phyloP scores from a whole-genome alignment of 2,113 vertebrate genomes.

The Neodontobutis hainanensis region DNA sequence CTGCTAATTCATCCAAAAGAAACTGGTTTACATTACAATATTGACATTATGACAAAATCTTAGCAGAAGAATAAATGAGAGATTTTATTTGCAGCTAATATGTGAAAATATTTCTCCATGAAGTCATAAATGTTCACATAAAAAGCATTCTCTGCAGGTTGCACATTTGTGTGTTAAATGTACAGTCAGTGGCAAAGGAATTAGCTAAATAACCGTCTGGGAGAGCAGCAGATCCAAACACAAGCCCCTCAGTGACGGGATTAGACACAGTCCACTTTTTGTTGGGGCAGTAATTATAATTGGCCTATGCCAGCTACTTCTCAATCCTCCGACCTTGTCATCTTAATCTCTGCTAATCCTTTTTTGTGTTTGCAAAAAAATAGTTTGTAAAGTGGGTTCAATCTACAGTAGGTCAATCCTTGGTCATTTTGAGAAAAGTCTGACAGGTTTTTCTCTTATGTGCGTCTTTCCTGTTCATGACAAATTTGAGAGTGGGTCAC shows the following conservation, averaged over 20 bases:
- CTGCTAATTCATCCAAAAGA: too few species aligned
- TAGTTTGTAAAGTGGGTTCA: conserved; percentile 68
- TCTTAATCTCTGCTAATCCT: conserved; percentile 77
- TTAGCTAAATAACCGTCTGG: conserved; percentile 33
- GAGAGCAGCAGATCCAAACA: conserved; percentile 42
- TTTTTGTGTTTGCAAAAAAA: conserved; percentile 71
- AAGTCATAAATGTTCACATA: background rate
- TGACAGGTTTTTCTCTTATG: conserved; percentile 10
- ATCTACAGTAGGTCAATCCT: conserved; percentile 71
- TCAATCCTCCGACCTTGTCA: conserved; percentile 72
- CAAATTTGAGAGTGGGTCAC: conserved; percentile 54
- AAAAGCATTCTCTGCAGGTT: background rate
- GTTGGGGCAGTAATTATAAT: conserved; percentile 72
- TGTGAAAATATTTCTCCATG: background rate
- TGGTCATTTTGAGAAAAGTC: conserved; percentile 47
- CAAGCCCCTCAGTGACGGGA: conserved; percentile 34
- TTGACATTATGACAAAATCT: too few species aligned
- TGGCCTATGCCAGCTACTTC: conserved; percentile 67
- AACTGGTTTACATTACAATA: too few species aligned
- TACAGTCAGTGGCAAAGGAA: conserved; percentile 25
- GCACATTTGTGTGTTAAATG: background rate
- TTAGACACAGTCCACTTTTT: conserved; percentile 58
- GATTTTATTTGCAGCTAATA: background rate
- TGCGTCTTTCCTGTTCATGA: conserved; percentile 37
- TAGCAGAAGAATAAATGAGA: background rate